These are phyloP conservation scores for Micrastur ruficollis DNA, from an alignment of 2,797 vertebrate species.

Conservation along the genomic window DNA sequence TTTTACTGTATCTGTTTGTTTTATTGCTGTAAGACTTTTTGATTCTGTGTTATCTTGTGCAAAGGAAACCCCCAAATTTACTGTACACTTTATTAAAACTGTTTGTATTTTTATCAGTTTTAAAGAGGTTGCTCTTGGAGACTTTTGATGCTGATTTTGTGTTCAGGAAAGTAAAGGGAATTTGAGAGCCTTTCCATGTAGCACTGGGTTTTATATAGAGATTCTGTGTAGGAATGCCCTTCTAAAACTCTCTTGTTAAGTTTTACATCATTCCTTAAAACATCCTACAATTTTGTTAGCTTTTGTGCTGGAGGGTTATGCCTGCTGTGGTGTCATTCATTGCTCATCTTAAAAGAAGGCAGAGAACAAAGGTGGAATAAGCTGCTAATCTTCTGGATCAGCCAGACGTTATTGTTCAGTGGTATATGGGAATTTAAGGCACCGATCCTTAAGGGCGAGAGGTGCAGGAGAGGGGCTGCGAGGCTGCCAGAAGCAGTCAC, in stretches of 20 bases:
- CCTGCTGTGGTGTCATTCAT: slow-evolving; percentile 26
- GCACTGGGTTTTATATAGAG: background rate
- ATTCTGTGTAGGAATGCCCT: background rate
- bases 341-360: slow-evolving; percentile 32
- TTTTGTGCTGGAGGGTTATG: background rate
- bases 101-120: background rate
- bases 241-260: background rate
- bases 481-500: background rate
- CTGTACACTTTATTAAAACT: background rate
- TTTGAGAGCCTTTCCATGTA: background rate
- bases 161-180: background rate
- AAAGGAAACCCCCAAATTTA: background rate
- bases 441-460: background rate
- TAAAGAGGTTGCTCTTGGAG: background rate
- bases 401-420: background rate
- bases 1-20: background rate
- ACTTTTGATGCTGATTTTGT: background rate
- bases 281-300: slow-evolving; percentile 2
- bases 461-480: background rate
- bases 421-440: background rate
- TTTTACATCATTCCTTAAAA: slow-evolving; percentile 1
- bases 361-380: slow-evolving; percentile 49
- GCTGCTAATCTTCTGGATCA: slow-evolving; percentile 32
- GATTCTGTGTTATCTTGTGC: background rate
- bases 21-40: background rate